Base-by-base conservation (phyloP, 2,888 invertebrate species). In the Mystacides longicornis region DNA sequence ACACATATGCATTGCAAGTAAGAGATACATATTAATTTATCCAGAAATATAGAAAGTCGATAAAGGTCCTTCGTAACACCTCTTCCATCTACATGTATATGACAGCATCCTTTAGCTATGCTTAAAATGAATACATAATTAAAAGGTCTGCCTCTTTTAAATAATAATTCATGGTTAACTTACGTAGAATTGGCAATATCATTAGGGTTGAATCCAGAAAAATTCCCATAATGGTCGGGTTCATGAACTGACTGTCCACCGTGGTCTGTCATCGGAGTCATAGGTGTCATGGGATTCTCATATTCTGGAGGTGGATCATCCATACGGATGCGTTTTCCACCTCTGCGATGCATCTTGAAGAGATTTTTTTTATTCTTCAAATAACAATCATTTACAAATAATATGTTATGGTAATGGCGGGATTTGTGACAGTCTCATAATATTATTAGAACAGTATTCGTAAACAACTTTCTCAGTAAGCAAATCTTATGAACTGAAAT, bases 311-410 rank as follows among this genome's bases (percentile, higher is more conserved):
- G 90, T 57, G 89, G 89, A 71, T 91, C 91, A 73, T 92, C 92
- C 90, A 93, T 91, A 60, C 93, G 87, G 67, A 93, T 93, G 63
- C 92, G 81, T 77, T 93, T 93, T 63, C 93, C 93, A 67, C 91
- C 91, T 58, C 86, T 78, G 61, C 91, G 82, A 71, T 89, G 89
- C 88, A 92, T 89, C 31, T 49, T 54, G 49, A 16, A 22, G 14
- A 20, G 3, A 20, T 43, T 46, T 27, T 11, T 22, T 51, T 23
- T 18, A 42, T 16, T 51, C 20, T n/a, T 16, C 3, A 7, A 37
- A 14, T 37, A 7, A 14, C 16, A 37, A 37, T 21, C 42, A 21
- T 19, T 7, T 16, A 20, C 20, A 20, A 51, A 33, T 37, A n/a
- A 19, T 19, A 51, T 46, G 18, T 20, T 23, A 22, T 20, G 2